Evolutionary conservation across 2,113 vertebrate genomes (phyloP), one percentile per base, ranked within the genome.

Genomic region (Lycocorax pyrrhopterus): DNA sequence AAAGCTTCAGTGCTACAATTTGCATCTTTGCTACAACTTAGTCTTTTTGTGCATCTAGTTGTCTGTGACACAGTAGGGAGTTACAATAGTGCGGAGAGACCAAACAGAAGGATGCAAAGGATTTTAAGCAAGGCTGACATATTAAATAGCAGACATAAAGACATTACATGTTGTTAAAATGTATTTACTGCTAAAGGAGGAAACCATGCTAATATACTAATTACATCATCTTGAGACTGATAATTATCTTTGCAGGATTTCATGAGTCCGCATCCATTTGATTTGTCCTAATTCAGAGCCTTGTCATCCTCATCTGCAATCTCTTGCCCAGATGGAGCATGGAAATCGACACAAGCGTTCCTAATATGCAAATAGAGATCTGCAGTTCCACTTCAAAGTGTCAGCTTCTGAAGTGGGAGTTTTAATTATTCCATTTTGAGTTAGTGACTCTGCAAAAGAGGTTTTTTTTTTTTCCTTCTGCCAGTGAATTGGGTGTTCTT

Each of bases 161-260:
- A 63, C 13, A 22, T 71, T 71, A 21, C 39, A 32, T 80, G 41
- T 72, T 78, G 44, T 62, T 87, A 72, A 89, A 94, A 77, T 90
- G 4, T 56, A 79, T 90, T 96, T 92, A 90, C 62, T 92, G n/a
- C 44, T 90, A 60, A 87, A 89, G 86, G 73, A 95, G 76, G 79
- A 87, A 95, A 82, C 37, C 73, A 66, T 75, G 56, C 41, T 94
- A 92, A 93, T 92, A 68, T 33, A 62, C 80, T 94, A 94, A 94
- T 95, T 93, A 86, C 77, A 84, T 91, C 68, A 90, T 93, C 67
- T 80, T 87, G 68, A 78, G 76, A 87, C 92, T 94, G 73, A 26
- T 95, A 84, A 94, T 97, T 96, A 97, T 94, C 95, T 96, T 76
- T 81, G 13, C 56, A 84, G 85, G 92, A 93, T 95, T 97, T 94